A percentile compares a stretch with the other conserved stretches of the same genome.
Evolutionary conservation across 2,113 vertebrate genomes (phyloP).

Genomic region (Entelurus aequoreus): DNA sequence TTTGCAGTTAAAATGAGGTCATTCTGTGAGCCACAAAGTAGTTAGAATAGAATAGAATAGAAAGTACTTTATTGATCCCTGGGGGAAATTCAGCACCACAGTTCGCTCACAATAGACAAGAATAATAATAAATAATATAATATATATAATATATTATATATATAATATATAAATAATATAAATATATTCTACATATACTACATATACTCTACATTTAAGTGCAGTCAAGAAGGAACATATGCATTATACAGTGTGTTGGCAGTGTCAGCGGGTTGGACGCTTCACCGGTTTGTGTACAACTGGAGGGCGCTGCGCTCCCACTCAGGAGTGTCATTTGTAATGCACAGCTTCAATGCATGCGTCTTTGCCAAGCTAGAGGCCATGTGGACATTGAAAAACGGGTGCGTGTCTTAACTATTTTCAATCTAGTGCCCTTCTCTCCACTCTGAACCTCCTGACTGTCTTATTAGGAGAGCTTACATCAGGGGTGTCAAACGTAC

Average conservation of each 20-base stretch:
- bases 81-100: too few relatives aligned
- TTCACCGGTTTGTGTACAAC: slow-evolving; percentile 18
- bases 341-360: slow-evolving; percentile 19
- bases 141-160: too few relatives aligned
- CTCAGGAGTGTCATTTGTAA: slow-evolving; percentile 48
- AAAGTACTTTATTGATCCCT: too few relatives aligned
- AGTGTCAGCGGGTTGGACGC: not conserved
- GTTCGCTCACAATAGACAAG: too few relatives aligned
- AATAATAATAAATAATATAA: too few relatives aligned
- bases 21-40: slow-evolving; percentile 1
- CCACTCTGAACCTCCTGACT: not conserved
- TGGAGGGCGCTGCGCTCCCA: slow-evolving; percentile 21
- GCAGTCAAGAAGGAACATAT: too few relatives aligned
- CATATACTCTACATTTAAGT: too few relatives aligned
- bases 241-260: not conserved
- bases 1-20: not conserved
- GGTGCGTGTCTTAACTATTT: slow-evolving; percentile 18
- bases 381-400: slow-evolving; percentile 48
- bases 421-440: not conserved
- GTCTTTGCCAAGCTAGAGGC: slow-evolving; percentile 30
- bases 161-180: too few relatives aligned
- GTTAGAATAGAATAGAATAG: too few relatives aligned
- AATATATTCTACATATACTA: too few relatives aligned
- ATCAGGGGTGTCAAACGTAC: too few relatives aligned
- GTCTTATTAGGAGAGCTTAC: slow-evolving; percentile 33